Conservation (phyloP, 2,797 vertebrate genomes). For the Lophius americanus region DNA sequence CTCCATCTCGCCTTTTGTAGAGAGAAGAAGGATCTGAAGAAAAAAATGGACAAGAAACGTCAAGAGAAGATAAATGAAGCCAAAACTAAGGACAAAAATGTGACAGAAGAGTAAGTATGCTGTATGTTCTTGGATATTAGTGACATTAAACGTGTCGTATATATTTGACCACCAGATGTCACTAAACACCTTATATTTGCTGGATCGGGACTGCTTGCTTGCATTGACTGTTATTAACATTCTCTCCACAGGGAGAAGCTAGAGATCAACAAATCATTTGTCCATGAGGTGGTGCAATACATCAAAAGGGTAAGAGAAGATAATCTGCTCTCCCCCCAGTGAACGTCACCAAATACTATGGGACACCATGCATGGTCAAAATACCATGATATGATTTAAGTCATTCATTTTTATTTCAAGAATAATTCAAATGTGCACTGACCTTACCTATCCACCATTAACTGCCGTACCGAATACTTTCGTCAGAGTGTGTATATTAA, state of each 20-base stretch:
- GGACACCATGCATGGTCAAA: no score
- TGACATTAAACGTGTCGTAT: not conserved
- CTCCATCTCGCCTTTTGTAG: conserved; percentile 62
- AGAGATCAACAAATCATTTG: conserved; percentile 96
- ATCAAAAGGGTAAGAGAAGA: conserved; percentile 90
- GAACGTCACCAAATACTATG: not conserved
- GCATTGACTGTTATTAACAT: conserved; percentile 11
- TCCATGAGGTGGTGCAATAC: conserved; percentile 97
- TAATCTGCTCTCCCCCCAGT: not conserved
- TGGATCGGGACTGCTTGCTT: not conserved
- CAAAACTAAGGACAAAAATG: conserved; percentile 94
- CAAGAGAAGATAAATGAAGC: conserved; percentile 97
- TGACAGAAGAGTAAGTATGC: conserved; percentile 93
- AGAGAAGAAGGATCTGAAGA: conserved; percentile 98
- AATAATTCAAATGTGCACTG: not conserved
- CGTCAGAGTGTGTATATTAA: not conserved
- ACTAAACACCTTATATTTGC: conserved; percentile 18
- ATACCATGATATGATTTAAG: not conserved
- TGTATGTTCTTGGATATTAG: not conserved
- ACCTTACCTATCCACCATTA: not conserved
- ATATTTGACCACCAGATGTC: conserved; percentile 64
- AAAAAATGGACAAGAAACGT: conserved; percentile 98
- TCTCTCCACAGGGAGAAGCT: conserved; percentile 89
- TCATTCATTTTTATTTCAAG: not conserved
- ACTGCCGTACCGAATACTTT: not conserved